Conservation (phyloP, 1,140 invertebrate species). For the Bombus pyrosoma region DNA sequence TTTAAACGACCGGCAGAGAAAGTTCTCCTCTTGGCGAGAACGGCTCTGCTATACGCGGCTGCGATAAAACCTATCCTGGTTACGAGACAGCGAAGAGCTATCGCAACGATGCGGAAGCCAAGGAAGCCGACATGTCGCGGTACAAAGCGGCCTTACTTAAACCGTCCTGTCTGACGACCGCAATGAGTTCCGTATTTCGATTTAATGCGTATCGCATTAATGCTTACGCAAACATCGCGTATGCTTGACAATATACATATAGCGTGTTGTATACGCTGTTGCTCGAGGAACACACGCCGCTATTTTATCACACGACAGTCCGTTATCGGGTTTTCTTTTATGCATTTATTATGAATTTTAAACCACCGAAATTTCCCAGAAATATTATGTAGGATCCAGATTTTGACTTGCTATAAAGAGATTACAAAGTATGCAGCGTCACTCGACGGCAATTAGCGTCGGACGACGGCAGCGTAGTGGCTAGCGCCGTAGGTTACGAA, state of each 20-base stretch:
- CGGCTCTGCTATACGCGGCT: not conserved
- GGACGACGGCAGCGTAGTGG: too few relatives aligned
- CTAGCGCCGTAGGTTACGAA: too few relatives aligned
- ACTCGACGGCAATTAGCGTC: too few relatives aligned
- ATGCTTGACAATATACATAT: not conserved
- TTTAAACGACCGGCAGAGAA: constrained; percentile 33
- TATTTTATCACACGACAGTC: too few relatives aligned
- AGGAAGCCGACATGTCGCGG: not conserved
- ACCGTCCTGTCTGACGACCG: not conserved
- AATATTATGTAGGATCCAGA: too few relatives aligned
- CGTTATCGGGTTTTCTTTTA: too few relatives aligned
- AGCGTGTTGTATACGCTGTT: too few relatives aligned
- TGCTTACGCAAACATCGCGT: not conserved
- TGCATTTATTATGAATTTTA: too few relatives aligned
- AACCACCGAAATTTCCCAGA: too few relatives aligned
- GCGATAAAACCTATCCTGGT: constrained; percentile 35
- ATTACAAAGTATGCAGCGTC: too few relatives aligned
- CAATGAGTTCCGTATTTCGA: not conserved
- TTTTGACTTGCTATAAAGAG: too few relatives aligned
- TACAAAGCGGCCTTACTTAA: constrained; percentile 6
- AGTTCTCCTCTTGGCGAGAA: constrained; percentile 14
- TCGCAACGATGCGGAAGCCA: constrained; percentile 33
- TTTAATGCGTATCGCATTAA: not conserved
- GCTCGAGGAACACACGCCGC: too few relatives aligned
- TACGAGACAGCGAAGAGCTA: constrained; percentile 25